Evolutionary conservation across 1,140 invertebrate species (phyloP).

Genomic region (Steinernema feltiae): DNA sequence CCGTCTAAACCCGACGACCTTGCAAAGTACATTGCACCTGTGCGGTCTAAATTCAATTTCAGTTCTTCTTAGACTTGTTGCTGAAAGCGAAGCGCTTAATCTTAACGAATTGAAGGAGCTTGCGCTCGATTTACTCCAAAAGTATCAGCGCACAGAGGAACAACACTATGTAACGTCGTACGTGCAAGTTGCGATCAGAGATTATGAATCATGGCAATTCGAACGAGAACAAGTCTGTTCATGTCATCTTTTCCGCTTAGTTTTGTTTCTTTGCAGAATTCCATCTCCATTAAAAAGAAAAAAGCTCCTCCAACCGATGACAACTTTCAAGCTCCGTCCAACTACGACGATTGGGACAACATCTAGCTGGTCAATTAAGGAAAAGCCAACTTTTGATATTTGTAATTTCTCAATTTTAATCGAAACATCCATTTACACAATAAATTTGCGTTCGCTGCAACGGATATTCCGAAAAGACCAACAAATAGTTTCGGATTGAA

Average conservation of each 20-base stretch:
- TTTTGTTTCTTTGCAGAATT: slow-evolving; percentile 25
- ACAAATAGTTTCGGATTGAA: background rate
- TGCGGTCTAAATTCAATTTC: background rate
- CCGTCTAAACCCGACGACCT: slow-evolving; percentile 57
- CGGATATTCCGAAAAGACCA: background rate
- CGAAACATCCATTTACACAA: background rate
- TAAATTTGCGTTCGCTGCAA: background rate
- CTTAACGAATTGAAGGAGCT: slow-evolving; percentile 51
- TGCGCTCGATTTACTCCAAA: slow-evolving; percentile 52
- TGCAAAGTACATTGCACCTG: slow-evolving; percentile 42
- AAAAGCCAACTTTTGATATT: background rate
- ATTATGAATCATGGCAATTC: slow-evolving; percentile 56
- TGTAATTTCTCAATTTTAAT: background rate
- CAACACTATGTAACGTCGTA: slow-evolving; percentile 55
- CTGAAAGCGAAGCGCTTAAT: slow-evolving; percentile 56
- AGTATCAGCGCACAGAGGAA: slow-evolving; percentile 53
- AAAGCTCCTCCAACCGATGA: slow-evolving; percentile 36
- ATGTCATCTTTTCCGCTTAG: background rate
- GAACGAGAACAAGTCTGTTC: slow-evolving; percentile 47
- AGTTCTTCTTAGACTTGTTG: slow-evolving; percentile 44
- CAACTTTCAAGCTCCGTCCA: slow-evolving; percentile 26
- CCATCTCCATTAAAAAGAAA: slow-evolving; percentile 34
- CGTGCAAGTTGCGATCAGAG: slow-evolving; percentile 50
- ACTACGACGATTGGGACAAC: slow-evolving; percentile 43
- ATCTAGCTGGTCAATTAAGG: too few species aligned